Base-by-base conservation (phyloP, 2,797 vertebrate species). In the Hylomyscus alleni region DNA sequence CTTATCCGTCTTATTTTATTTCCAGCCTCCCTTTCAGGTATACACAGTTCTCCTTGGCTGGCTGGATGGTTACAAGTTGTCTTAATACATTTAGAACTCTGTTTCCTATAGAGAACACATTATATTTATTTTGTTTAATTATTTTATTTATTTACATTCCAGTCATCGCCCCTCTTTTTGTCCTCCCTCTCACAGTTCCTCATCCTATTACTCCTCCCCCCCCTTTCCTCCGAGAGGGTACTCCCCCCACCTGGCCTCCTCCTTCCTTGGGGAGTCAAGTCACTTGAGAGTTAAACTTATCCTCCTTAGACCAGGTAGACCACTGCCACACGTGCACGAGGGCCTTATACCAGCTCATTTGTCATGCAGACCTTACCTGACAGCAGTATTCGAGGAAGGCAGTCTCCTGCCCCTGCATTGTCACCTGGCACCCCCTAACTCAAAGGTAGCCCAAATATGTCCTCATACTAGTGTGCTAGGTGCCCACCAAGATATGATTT, bases 91-190 rank as follows among this genome's bases (percentile, higher is more conserved):
- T 89, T 67, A 91, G 31, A 85, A 3, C 17, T 24, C 8, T 44
- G 1, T 62, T 65, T 85, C 14, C 0, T n/a, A 67, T 24, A 29
- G n/a, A 40, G 3, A 81, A 34, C 52, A 7, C 58, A 5, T 86
- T 31, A 3, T 81, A 89, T 73, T 5, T 54, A n/a, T 2, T 72
- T 72, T 20, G 6, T 67, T 37, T 37, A 72, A 72, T 37, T 72
- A 72, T 37, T 72, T 72, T 72, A 72, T 72, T 37, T 37, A 72
- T 4, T 20, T 72, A 37, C 69, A 72, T 37, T 37, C 6, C n/a
- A 37, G 7, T 1, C n/a, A 10, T 72, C 37, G 67, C 7, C 8
- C 3, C n/a, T 1, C 3, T 1, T 20, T 72, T 3, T 3, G 67
- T 72, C 8, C n/a, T n/a, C n/a, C 7, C 8, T 72, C n/a, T 8